Percentiles rank a stretch among this genome's conserved stretches.
Conservation (phyloP, 2,113 vertebrate species). For the Boulengeromyrus knoepffleri region DNA sequence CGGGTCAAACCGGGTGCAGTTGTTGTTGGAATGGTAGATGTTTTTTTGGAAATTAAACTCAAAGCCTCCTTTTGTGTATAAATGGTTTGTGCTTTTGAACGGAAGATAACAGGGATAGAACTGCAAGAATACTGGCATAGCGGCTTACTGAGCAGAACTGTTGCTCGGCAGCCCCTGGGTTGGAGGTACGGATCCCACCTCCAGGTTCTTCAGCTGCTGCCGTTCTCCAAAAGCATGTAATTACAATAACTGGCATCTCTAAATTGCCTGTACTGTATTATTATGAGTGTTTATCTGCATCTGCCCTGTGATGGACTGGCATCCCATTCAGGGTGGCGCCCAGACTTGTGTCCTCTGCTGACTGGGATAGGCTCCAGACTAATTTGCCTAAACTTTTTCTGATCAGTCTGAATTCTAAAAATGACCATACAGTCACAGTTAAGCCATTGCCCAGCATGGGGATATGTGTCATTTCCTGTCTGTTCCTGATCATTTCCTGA, state of each 20-base stretch:
- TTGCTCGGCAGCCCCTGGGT: neutral
- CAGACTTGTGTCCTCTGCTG: neutral
- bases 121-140: neutral
- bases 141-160: neutral
- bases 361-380: neutral
- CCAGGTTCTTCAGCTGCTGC: neutral
- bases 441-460: neutral
- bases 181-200: neutral
- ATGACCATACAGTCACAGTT: neutral
- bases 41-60: neutral
- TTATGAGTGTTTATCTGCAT: neutral
- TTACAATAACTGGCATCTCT: neutral
- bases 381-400: neutral
- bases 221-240: neutral
- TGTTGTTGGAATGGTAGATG: neutral
- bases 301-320: neutral
- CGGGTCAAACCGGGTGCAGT: neutral
- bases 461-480: neutral
- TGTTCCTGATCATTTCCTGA: neutral
- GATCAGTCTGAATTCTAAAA: neutral
- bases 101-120: neutral
- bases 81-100: neutral
- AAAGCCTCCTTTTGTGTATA: neutral
- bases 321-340: neutral
- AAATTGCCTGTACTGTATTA: neutral